Evolutionary conservation across 2,113 vertebrate genomes (phyloP), one percentile per base, ranked within the genome.

Genomic region (Sorex araneus): DNA sequence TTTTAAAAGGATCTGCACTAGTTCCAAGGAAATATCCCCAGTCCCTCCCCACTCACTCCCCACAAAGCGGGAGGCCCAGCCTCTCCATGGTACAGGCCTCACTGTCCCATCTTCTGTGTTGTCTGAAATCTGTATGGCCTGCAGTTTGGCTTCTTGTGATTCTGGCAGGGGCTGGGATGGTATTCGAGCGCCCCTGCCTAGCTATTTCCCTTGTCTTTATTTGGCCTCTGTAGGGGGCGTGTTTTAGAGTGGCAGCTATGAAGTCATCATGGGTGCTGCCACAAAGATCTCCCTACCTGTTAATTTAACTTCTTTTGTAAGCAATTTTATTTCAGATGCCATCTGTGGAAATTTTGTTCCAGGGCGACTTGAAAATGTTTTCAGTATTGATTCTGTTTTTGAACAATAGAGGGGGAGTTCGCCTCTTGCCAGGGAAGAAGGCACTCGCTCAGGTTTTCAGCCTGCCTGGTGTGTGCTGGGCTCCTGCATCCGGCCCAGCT

Each of bases 351-450:
- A 89, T 91, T 90, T 90, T 90, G 43, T 94, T 79, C 77, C 92
- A 92, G 84, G 64, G 77, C 16, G 57, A 87, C 74, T 79, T 78
- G 57, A 69, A 93, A 84, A 84, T 76, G 86, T 92, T 93, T 94
- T 89, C 77, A 36, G 28, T 91, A 95, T 95, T 0, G 15, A 94
- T 96, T 93, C 28, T 73, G 7, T 94, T 45, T 94, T 93, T 95
- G 90, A 92, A 83, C 91, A 90, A 75, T 86, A 77, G 47, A 50
- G 23, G 0, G 0, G 0, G 84, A 76, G 76, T 28, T 73, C 47
- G 36, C n/a, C 15, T 10, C 32, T 64, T 86, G 78, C 80, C 79
- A 73, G 88, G 70, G 86, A 79, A 78, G 63, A 79, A 82, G 87
- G 28, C 64, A 19, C 45, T 73, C 19, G 8, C n/a, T 23, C 8